Evolutionary conservation across 1,140 invertebrate species (phyloP).

Genomic region (Anastatus disparis): DNA sequence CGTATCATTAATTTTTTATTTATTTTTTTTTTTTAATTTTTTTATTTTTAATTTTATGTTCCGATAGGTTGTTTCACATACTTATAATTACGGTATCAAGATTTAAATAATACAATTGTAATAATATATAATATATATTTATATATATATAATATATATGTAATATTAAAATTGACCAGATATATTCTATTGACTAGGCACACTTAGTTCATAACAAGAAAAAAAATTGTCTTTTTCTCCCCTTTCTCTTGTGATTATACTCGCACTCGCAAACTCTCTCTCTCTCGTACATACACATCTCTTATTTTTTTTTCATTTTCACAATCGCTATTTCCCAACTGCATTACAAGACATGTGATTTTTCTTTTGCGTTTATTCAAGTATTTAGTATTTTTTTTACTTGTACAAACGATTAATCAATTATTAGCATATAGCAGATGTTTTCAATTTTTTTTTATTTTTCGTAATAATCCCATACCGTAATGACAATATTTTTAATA

Average conservation of each 20-base stretch:
- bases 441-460: too few species aligned
- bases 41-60: slow-evolving; percentile 46
- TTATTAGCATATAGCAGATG: too few species aligned
- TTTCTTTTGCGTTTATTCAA: too few species aligned
- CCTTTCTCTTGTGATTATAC: slow-evolving; percentile 1
- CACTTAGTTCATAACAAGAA: slow-evolving; percentile 68
- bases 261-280: slow-evolving; percentile 38
- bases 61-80: slow-evolving; percentile 50
- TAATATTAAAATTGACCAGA: slow-evolving; percentile 67
- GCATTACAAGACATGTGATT: too few species aligned
- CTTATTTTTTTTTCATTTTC: slow-evolving; percentile 39
- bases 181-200: slow-evolving; percentile 69
- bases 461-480: background rate
- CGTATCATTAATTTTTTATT: slow-evolving; percentile 59
- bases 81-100: slow-evolving; percentile 60
- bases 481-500: background rate
- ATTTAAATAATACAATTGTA: slow-evolving; percentile 63
- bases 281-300: slow-evolving; percentile 22
- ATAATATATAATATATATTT: slow-evolving; percentile 59
- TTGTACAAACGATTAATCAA: too few species aligned
- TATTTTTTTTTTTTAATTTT: slow-evolving; percentile 52
- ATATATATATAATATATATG: slow-evolving; percentile 55
- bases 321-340: too few species aligned
- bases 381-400: too few species aligned
- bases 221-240: slow-evolving; percentile 53